Base-by-base conservation (phyloP, 2,797 vertebrate genomes). In the Manis crassicaudata region DNA sequence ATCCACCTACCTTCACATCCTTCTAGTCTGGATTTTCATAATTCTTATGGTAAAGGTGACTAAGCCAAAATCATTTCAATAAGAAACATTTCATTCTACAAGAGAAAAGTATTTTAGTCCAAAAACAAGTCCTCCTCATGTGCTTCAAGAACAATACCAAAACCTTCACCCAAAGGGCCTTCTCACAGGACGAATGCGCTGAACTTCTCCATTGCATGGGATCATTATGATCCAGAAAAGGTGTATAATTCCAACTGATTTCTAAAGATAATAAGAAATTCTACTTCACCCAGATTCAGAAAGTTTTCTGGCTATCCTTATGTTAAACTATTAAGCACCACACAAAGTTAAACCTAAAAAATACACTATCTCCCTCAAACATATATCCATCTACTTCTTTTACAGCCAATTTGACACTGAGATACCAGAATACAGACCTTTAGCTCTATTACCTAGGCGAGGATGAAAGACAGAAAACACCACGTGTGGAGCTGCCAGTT, bases 41-140 rank as follows among this genome's bases (percentile, higher is more conserved):
- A 46, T 75, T 76, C 52, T 80, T n/a, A 75, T 2, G 21, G 18
- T 85, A 81, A 86, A 89, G n/a, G 7, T 82, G 10, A 76, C 27
- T 46, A 85, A 75, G 18, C 27, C 23, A 76, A 76, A 81, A 90
- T 32, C 25, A 94, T 83, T 46, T 73, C 50, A 77, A 3, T 35
- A 72, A 88, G 73, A 92, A 94, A 93, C 10, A 92, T 17, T 95
- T 85, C 50, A 58, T 56, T 40, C 56, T 94, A 81, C 80, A 72
- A 50, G 32, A 86, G 32, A 76, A 65, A 1, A 79, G 50, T 11
- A 81, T 73, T 90, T 96, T 90, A 84, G 32, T 56, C 46, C 72
- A 58, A 90, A 84, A 92, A 1, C 58, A 88, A 94, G 93, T 88
- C 27, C 13, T 86, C n/a, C 60, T 72, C 37, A 83, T 50, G 54